These are phyloP conservation scores for Calliphora vicina DNA, from an alignment of 1,140 invertebrate genomes.

Conservation along the genomic window DNA sequence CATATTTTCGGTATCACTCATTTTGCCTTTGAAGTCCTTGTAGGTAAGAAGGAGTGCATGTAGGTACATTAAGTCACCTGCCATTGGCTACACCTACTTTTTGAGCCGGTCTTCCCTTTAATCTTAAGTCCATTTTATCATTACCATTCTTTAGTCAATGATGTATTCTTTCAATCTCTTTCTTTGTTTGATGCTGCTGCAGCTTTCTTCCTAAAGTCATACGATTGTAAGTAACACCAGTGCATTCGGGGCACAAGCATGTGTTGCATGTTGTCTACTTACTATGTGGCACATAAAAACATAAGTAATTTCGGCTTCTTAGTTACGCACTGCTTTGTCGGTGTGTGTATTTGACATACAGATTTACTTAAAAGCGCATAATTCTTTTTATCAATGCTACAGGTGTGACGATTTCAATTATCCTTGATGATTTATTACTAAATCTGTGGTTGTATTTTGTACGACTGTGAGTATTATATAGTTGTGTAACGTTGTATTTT, in stretches of 20 bases:
- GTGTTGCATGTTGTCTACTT: background rate
- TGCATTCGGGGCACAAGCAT: too few relatives aligned
- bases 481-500: background rate
- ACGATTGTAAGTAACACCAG: background rate
- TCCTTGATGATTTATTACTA: constrained; percentile 15
- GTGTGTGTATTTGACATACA: background rate
- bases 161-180: background rate
- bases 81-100: constrained; percentile 17
- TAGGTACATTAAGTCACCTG: constrained; percentile 21
- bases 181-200: background rate
- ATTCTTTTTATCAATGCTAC: background rate
- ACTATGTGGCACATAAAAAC: background rate
- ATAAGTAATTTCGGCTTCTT: constrained; percentile 6
- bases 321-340: background rate
- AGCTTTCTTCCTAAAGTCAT: background rate
- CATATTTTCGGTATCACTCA: background rate
- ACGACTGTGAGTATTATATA: background rate
- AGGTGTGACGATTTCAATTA: constrained; percentile 34
- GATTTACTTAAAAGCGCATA: background rate
- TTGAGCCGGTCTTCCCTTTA: background rate
- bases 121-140: constrained; percentile 11
- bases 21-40: constrained; percentile 11
- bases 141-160: background rate
- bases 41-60: background rate
- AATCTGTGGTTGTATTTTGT: background rate